phyloP scores from a whole-genome alignment of 2,888 invertebrate species.

The Melolontha melolontha region DNA sequence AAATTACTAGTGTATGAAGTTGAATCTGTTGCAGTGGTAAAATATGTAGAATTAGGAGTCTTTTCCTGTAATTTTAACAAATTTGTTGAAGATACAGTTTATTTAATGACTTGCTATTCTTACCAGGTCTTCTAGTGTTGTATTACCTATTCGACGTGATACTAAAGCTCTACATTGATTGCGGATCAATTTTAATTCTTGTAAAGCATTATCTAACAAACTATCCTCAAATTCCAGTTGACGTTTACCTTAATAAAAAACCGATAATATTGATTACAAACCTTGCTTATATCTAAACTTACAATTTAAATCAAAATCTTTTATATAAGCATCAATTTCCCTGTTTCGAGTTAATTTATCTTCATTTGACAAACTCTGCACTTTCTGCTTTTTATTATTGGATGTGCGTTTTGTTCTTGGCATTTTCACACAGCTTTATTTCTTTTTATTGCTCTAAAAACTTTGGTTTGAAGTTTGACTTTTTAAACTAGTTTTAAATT shows the following conservation, averaged over 20 bases:
- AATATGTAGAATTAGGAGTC: slow-evolving; percentile 13
- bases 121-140: slow-evolving; percentile 49
- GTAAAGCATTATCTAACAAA: background rate
- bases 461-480: too few relatives aligned
- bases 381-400: slow-evolving; percentile 16
- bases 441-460: too few relatives aligned
- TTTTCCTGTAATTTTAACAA: slow-evolving; percentile 11
- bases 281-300: slow-evolving; percentile 12
- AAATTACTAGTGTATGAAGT: slow-evolving; percentile 8
- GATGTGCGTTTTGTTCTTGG: slow-evolving; percentile 40
- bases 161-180: slow-evolving; percentile 11
- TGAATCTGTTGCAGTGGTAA: too few relatives aligned
- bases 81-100: background rate
- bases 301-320: slow-evolving; percentile 35
- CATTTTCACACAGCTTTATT: slow-evolving; percentile 19
- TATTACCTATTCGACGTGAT: slow-evolving; percentile 32
- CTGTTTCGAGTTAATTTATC: slow-evolving; percentile 11
- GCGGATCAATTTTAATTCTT: background rate
- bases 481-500: too few relatives aligned
- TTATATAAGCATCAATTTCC: slow-evolving; percentile 28
- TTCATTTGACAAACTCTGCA: background rate
- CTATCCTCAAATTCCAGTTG: slow-evolving; percentile 1
- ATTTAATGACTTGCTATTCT: slow-evolving; percentile 29
- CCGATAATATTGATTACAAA: background rate
- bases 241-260: slow-evolving; percentile 18